Percentiles rank a stretch among this genome's conserved stretches.
Conservation (phyloP, 2,888 invertebrate species). For the Craniophora ligustri region DNA sequence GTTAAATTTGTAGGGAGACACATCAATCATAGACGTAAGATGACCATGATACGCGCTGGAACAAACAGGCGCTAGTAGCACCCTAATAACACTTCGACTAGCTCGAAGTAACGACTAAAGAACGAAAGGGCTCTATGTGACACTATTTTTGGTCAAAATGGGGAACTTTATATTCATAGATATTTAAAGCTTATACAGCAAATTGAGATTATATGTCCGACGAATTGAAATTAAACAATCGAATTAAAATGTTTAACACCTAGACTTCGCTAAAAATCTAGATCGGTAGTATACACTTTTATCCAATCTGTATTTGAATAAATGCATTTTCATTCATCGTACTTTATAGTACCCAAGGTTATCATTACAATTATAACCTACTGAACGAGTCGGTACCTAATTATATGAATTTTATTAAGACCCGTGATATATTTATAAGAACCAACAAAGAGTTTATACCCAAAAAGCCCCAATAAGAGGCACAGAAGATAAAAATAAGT, state of each 20-base stretch:
- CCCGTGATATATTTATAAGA: not conserved
- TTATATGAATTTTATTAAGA: not conserved
- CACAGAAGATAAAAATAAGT: slow-evolving; percentile 9
- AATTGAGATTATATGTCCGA: slow-evolving; percentile 1
- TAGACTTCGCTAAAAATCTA: too few species aligned
- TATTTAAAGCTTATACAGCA: slow-evolving; percentile 9
- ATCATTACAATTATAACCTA: too few species aligned
- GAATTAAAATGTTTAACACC: too few species aligned
- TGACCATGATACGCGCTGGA: slow-evolving; percentile 99
- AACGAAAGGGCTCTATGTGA: slow-evolving; percentile 27
- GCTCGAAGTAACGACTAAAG: slow-evolving; percentile 67
- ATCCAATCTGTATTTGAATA: too few species aligned
- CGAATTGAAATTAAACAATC: too few species aligned
- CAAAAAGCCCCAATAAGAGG: slow-evolving; percentile 6
- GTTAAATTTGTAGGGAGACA: slow-evolving; percentile 99
- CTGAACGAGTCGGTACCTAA: too few species aligned
- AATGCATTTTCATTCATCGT: too few species aligned
- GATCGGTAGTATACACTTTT: too few species aligned
- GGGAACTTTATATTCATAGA: slow-evolving; percentile 3
- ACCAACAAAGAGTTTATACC: slow-evolving; percentile 19
- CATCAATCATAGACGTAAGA: slow-evolving; percentile 97
- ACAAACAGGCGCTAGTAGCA: slow-evolving; percentile 89
- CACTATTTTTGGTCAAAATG: slow-evolving; percentile 28
- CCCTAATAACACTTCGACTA: slow-evolving; percentile 79
- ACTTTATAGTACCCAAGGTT: too few species aligned